These are phyloP conservation scores for Cydia pomonella DNA, from an alignment of 1,140 invertebrate genomes.

Conservation along the genomic window DNA sequence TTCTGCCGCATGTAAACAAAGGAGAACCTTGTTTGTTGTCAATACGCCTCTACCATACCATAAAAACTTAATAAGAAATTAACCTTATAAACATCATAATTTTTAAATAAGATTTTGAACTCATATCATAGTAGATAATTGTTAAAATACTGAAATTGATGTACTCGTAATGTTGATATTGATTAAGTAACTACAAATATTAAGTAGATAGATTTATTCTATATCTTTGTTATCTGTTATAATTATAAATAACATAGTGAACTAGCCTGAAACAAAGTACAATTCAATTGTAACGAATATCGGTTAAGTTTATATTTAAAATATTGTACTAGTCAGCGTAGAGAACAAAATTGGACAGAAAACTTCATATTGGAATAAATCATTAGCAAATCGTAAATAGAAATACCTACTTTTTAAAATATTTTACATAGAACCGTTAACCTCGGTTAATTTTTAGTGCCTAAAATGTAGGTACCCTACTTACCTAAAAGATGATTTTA, in stretches of 20 bases:
- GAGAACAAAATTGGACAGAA: neutral
- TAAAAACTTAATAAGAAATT: too few species aligned
- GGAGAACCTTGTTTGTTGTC: too few species aligned
- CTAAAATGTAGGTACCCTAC: too few species aligned
- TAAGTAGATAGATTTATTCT: neutral
- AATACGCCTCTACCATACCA: too few species aligned
- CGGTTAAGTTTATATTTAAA: neutral
- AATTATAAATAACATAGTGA: neutral
- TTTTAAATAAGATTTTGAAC: neutral
- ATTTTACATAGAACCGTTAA: too few species aligned
- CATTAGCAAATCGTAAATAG: too few species aligned
- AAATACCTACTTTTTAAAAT: too few species aligned
- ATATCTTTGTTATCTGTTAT: neutral
- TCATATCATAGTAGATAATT: neutral
- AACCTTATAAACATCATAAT: neutral
- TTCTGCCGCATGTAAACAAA: too few species aligned
- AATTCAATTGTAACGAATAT: constrained; percentile 1
- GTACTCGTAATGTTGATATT: neutral
- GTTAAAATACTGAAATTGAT: neutral
- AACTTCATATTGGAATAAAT: too few species aligned
- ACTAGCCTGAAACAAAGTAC: neutral
- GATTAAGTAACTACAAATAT: neutral
- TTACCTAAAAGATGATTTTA: too few species aligned
- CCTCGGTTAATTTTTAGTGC: too few species aligned
- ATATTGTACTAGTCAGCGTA: neutral